phyloP scores from a whole-genome alignment of 2,888 invertebrate genomes.

The Rotaria sp. region DNA sequence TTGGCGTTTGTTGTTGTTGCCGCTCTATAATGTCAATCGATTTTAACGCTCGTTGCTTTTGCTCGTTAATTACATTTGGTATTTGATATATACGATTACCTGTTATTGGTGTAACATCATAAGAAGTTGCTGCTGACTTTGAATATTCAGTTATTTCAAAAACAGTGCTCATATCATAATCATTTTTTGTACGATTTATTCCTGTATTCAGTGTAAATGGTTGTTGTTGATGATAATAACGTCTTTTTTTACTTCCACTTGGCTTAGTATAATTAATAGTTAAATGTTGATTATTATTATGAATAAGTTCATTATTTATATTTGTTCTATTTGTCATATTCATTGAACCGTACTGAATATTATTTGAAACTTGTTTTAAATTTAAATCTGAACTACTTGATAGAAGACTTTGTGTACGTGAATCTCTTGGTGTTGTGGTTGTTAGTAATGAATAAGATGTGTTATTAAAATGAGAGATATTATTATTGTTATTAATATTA shows the following conservation, averaged over 20 bases:
- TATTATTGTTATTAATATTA: background rate
- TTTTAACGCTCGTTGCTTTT: background rate
- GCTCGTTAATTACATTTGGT: background rate
- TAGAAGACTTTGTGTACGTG: background rate
- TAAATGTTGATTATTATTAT: background rate
- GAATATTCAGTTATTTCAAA: background rate
- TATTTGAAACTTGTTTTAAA: background rate
- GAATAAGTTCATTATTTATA: background rate
- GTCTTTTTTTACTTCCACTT: background rate
- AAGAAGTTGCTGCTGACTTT: background rate
- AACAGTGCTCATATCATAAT: constrained; percentile 5
- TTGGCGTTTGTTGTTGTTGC: background rate
- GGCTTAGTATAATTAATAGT: constrained; percentile 5
- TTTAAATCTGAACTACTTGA: background rate
- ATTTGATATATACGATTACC: background rate
- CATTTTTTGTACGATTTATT: background rate
- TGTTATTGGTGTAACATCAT: background rate
- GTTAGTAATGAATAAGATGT: background rate
- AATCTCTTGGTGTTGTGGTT: background rate
- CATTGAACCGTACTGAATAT: constrained; percentile 16
- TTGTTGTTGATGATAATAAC: background rate
- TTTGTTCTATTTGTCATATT: background rate
- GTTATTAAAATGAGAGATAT: background rate
- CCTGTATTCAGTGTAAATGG: background rate
- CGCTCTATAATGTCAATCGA: background rate